Base-by-base conservation (phyloP, 2,113 vertebrate genomes). In the Chitala chitala region DNA sequence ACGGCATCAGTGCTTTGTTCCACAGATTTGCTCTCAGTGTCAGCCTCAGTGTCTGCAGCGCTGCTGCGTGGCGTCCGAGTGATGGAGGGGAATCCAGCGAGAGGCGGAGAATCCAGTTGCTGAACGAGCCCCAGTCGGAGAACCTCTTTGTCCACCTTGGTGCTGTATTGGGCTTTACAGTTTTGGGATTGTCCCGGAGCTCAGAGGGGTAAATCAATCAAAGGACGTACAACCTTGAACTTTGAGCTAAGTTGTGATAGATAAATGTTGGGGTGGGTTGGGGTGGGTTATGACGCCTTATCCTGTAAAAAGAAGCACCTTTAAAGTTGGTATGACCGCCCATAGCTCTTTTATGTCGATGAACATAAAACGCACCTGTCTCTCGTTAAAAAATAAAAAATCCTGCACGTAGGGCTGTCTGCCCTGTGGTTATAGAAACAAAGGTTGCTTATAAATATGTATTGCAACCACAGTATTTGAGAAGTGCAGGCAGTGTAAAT, bases 281-380 rank as follows among this genome's bases (percentile, higher is more conserved):
- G 71, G 36, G 54, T 12, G 46, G 66, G 17, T 48, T 71, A 51
- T 29, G 54, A 36, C 50, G 54, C 42, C 65, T 63, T 33, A 51
- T 77, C 71, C 63, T 79, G 80, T 79, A 81, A 83, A 77, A 84
- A 83, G 77, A 59, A 46, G 71, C 72, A 71, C 36, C 64, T 81
- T 82, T 82, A 75, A 80, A 77, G 24, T 72, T 29, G 61, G 73
- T 75, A 76, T 70, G 66, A 74, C 80, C 75, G 74, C 63, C 75
- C 53, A 75, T 76, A 44, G 48, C n/a, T n/a, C 75, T 79, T 86
- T 86, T 79, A 84, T 76, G 77, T 78, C 70, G 44, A 63, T 48
- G 55, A 48, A 69, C 76, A 74, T 85, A 78, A 77, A 65, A 76
- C 61, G 53, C 87, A 87, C 84, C 85, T 89, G 85, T 82, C 74